Evolutionary conservation across 2,797 vertebrate species (phyloP), one percentile per base, ranked within the genome.

Genomic region (Ctenosaura bakeri): DNA sequence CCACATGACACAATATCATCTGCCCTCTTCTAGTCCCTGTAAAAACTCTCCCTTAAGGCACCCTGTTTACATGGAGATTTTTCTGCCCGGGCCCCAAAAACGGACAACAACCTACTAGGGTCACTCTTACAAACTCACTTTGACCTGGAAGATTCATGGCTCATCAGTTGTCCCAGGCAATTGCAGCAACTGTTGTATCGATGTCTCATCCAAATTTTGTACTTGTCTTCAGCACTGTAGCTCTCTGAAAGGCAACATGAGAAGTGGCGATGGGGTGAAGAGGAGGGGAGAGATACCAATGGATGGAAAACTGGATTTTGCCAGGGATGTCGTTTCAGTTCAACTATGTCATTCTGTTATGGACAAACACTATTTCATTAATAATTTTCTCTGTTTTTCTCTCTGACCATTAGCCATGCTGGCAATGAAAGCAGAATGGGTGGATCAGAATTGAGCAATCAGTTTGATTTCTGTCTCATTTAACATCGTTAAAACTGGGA

Each of bases 141-240:
- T 98, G 82, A 99, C 96, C 56, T 86, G 94, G 82, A 98, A 3
- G 95, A 92, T 0, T 96, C 94, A 18, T 98, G 98, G 0, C 87
- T 90, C 90, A 99, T 95, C 86, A 98, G 98, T 66, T 98, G 98
- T 0, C 96, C 95, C 79, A 99, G 92, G 54, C 97, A 94, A 79
- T 94, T 95, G 92, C 98, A 96, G 71, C 98, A 99, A 90, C 97
- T 98, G 54, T 95, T 96, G 95, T 99, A 99, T 1, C 99, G 98
- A 88, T 99, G 98, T 69, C 98, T 96, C 97, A 99, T 98, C 97
- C 99, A 99, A 1, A 99, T 95, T 71, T 86, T 96, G 93, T 99
- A 99, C 88, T 98, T 99, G 1, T 98, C 97, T 10, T 97, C 96
- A 0, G 98, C 98, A 71, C 97, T 97, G 81, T 3, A 76, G 1